Conservation (phyloP, 2,113 vertebrate genomes). For the Grantiella picta region DNA sequence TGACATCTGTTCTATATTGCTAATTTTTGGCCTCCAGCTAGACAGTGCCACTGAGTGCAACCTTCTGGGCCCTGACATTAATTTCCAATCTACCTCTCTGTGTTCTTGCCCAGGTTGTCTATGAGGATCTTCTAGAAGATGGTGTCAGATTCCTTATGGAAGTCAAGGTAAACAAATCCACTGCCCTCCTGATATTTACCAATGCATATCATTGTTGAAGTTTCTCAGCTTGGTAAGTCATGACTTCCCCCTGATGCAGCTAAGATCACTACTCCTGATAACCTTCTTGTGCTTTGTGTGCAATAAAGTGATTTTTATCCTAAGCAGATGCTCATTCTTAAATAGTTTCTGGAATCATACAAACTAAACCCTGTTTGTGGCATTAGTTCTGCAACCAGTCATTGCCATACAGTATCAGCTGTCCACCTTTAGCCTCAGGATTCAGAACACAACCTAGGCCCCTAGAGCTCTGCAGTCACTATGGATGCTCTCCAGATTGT, state of each 20-base stretch:
- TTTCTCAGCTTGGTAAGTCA: not conserved
- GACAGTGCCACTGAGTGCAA: not conserved
- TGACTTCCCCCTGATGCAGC: rapidly evolving
- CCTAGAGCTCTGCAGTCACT: not conserved
- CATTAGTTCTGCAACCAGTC: not conserved
- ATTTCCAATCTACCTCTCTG: not conserved
- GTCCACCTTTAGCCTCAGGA: not conserved
- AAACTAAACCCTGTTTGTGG: not conserved
- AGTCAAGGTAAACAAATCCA: not conserved
- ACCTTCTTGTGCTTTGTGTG: not conserved
- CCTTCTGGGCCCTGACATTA: not conserved
- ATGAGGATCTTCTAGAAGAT: not conserved
- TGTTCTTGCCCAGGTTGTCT: not conserved
- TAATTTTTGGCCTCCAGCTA: not conserved
- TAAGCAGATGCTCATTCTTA: not conserved
- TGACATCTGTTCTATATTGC: not conserved
- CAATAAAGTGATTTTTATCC: not conserved
- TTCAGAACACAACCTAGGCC: not conserved
- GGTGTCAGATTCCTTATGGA: not conserved
- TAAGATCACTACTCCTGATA: not conserved
- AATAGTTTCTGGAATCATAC: rapidly evolving
- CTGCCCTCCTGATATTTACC: no score
- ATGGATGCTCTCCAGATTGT: not conserved
- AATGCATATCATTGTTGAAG: not conserved
- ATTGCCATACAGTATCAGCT: not conserved